Evolutionary conservation across 1,140 invertebrate genomes (phyloP).

Genomic region (Uloborus diversus): DNA sequence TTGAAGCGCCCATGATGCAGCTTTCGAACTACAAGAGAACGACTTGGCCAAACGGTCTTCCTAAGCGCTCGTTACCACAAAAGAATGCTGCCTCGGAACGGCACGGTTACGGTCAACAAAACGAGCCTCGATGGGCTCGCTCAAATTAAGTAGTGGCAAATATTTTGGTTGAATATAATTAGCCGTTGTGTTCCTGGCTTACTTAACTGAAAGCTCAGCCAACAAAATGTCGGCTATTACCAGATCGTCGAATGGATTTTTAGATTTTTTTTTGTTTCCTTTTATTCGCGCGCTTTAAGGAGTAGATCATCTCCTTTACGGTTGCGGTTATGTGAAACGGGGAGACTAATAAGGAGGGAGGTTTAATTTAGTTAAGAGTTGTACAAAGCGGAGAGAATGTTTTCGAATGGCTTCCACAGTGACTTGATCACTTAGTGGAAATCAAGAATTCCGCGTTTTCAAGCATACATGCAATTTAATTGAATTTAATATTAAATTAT

Average conservation of each 20-base stretch:
- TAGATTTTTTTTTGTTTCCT: conserved; percentile 5
- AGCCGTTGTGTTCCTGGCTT: conserved; percentile 8
- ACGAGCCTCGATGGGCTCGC: conserved; percentile 34
- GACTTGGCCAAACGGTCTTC: conserved; percentile 17
- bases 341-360: too few relatives aligned
- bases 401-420: too few relatives aligned
- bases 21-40: conserved; percentile 9
- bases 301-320: background rate
- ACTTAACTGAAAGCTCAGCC: conserved; percentile 5
- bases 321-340: background rate
- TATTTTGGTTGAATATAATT: conserved; percentile 56
- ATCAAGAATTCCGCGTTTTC: too few relatives aligned
- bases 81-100: conserved; percentile 36
- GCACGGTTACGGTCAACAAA: conserved; percentile 40
- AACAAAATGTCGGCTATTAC: conserved; percentile 26
- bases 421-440: too few relatives aligned
- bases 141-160: conserved; percentile 52
- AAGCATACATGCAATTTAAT: too few relatives aligned
- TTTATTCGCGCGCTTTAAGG: conserved; percentile 5
- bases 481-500: too few relatives aligned
- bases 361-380: too few relatives aligned
- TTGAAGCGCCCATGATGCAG: conserved; percentile 7
- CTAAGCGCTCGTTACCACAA: conserved; percentile 15
- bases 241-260: conserved; percentile 41
- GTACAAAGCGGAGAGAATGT: too few relatives aligned